phyloP scores from a whole-genome alignment of 2,113 vertebrate species.

The Chascanopsetta lugubris region DNA sequence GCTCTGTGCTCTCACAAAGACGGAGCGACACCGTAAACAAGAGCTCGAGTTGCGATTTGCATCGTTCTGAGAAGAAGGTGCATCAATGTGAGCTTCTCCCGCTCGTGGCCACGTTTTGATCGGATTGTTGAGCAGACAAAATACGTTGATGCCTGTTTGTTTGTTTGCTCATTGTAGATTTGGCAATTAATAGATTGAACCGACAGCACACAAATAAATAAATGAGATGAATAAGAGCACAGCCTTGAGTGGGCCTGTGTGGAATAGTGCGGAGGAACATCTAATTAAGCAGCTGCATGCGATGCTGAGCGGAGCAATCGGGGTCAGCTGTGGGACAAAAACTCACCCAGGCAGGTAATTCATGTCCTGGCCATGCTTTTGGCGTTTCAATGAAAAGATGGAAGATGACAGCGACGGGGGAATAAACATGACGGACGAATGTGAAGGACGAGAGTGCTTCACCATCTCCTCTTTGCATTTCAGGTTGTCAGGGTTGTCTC shows the following conservation, averaged over 20 bases:
- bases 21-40: too few relatives aligned
- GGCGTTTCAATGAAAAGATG: slow-evolving; percentile 66
- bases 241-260: too few relatives aligned
- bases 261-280: slow-evolving; percentile 53
- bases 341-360: slow-evolving; percentile 61
- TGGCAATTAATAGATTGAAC: not conserved
- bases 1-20: too few relatives aligned
- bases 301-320: slow-evolving; percentile 45
- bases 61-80: too few relatives aligned
- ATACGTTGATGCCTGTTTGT: too few relatives aligned
- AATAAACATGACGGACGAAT: slow-evolving; percentile 3
- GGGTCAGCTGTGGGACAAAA: slow-evolving; percentile 54
- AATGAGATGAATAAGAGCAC: not conserved
- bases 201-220: not conserved
- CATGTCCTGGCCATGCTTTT: slow-evolving; percentile 53
- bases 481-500: slow-evolving; percentile 9
- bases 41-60: too few relatives aligned
- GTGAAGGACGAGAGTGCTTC: slow-evolving; percentile 18
- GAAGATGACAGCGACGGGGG: slow-evolving; percentile 64
- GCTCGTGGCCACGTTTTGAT: too few relatives aligned
- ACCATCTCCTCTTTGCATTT: slow-evolving; percentile 3
- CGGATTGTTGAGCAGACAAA: too few relatives aligned
- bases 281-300: slow-evolving; percentile 70
- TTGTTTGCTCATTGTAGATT: not conserved
- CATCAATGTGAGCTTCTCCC: too few relatives aligned